Evolutionary conservation across 2,797 vertebrate species (phyloP).

Genomic region (Choloepus didactylus): DNA sequence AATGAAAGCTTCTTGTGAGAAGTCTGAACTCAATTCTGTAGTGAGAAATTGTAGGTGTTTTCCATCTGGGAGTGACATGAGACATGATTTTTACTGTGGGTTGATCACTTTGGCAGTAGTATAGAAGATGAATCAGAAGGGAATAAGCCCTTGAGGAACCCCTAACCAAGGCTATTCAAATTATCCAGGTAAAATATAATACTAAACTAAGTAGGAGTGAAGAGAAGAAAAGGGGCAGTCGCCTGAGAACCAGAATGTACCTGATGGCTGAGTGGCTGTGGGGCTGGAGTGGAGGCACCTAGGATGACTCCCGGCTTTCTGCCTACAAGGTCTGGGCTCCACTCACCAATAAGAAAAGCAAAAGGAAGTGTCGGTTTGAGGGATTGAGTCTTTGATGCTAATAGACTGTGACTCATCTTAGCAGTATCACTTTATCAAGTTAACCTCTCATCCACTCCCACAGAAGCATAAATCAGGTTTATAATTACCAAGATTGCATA

Average conservation of each 20-base stretch:
- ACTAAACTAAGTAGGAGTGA: background rate
- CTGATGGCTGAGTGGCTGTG: background rate
- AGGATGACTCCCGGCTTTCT: background rate
- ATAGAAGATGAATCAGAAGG: background rate
- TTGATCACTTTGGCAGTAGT: background rate
- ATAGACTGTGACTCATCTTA: background rate
- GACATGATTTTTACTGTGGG: background rate
- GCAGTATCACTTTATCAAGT: background rate
- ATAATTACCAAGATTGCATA: background rate
- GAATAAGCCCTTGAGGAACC: background rate
- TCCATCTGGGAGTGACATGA: background rate
- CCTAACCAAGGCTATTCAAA: background rate
- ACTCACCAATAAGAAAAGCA: background rate
- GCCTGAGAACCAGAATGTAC: background rate
- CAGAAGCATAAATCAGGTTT: background rate
- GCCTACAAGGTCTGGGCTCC: background rate
- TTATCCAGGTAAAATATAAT: background rate
- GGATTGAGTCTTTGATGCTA: background rate
- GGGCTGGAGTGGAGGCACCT: background rate
- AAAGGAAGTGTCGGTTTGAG: background rate
- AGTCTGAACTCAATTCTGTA: background rate
- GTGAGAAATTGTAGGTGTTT: background rate
- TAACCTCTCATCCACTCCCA: background rate
- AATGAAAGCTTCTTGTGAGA: background rate
- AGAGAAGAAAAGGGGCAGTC: background rate